Conservation (phyloP, 2,113 vertebrate genomes). For the Cyanoderma ruficeps region DNA sequence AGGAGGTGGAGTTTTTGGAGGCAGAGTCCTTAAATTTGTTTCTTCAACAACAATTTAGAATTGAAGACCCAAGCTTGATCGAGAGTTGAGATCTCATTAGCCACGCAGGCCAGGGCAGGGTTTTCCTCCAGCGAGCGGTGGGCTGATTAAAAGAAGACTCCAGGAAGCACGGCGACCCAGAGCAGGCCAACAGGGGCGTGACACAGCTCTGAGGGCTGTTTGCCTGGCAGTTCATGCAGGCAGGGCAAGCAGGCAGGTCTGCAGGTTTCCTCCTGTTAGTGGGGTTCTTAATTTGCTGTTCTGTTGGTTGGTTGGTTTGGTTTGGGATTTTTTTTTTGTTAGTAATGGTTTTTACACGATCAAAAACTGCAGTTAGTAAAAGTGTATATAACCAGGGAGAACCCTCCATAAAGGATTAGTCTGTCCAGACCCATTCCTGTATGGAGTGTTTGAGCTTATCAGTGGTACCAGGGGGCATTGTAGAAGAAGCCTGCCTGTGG, state of each 20-base stretch:
- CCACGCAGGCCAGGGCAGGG: neutral
- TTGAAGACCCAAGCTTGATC: neutral
- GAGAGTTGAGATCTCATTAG: neutral
- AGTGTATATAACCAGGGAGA: neutral
- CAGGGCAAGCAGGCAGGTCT: neutral
- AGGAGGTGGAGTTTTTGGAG: neutral
- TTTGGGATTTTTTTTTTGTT: neutral
- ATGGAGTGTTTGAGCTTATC: neutral
- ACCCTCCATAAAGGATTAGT: neutral
- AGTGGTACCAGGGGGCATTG: neutral
- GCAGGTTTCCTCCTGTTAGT: neutral
- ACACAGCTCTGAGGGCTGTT: neutral
- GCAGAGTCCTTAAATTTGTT: neutral
- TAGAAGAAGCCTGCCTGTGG: neutral
- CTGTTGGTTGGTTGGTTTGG: neutral
- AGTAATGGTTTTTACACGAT: neutral
- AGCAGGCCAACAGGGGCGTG: neutral
- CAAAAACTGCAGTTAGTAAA: neutral
- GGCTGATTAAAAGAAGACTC: neutral
- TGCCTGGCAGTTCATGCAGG: neutral
- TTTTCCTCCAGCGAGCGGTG: neutral
- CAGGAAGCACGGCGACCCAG: too few species aligned
- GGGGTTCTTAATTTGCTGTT: neutral
- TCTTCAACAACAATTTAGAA: neutral
- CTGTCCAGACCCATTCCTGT: neutral